Percentiles rank a stretch among this genome's conserved stretches.
Conservation (phyloP, 2,113 vertebrate genomes). For the Himantopus leucocephalus region DNA sequence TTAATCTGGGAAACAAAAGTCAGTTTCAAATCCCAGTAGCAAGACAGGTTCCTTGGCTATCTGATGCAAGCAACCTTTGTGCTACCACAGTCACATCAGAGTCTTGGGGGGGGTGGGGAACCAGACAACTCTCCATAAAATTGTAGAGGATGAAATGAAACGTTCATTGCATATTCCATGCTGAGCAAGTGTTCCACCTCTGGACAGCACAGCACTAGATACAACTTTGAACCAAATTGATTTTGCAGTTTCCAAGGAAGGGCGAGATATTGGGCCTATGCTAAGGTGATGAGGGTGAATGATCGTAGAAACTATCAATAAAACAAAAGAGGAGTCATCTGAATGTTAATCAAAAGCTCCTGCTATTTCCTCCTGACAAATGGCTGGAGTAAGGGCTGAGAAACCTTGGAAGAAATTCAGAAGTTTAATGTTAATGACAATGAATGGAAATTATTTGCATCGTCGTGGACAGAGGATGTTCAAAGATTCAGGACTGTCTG, state of each 20-base stretch:
- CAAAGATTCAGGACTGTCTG: not conserved
- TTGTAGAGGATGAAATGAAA: not conserved
- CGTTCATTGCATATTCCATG: not conserved
- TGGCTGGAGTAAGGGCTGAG: not conserved
- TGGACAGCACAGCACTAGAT: not conserved
- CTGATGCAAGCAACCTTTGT: not conserved
- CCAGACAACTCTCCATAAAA: not conserved
- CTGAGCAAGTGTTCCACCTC: not conserved
- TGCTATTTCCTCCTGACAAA: not conserved
- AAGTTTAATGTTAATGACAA: not conserved
- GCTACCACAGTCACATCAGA: not conserved
- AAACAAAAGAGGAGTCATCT: not conserved
- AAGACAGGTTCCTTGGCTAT: not conserved
- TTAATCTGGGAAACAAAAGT: not conserved
- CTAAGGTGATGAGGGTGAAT: not conserved
- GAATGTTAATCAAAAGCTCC: slow-evolving; percentile 20
- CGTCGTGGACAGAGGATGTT: not conserved
- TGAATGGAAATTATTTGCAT: not conserved
- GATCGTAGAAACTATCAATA: not conserved
- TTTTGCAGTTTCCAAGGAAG: not conserved
- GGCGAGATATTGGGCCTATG: not conserved
- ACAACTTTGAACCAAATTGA: not conserved
- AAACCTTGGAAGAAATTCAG: not conserved
- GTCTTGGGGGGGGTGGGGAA: not conserved
- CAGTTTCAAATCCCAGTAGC: not conserved